Conservation (phyloP, 2,113 vertebrate species). For the Calcarius ornatus region DNA sequence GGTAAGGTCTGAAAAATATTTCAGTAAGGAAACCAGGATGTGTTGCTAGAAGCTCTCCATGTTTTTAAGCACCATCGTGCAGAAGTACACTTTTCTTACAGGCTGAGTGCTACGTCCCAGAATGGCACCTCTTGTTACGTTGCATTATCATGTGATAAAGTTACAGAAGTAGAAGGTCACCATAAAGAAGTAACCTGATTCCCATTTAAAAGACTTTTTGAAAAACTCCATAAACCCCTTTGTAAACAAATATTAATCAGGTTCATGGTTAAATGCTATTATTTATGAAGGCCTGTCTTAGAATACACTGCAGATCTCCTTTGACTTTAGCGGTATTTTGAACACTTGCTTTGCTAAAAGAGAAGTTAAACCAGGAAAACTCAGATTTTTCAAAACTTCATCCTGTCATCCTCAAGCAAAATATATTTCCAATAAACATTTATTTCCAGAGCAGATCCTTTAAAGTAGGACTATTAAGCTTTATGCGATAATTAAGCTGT, state of each 20-base stretch:
- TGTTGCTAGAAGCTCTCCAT: background rate
- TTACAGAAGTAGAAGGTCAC: background rate
- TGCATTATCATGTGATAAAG: background rate
- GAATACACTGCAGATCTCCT: background rate
- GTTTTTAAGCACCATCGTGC: background rate
- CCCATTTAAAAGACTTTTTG: background rate
- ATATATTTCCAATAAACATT: background rate
- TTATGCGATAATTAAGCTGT: conserved; percentile 14
- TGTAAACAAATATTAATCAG: conserved; percentile 24
- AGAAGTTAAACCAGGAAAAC: background rate
- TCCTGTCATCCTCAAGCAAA: background rate
- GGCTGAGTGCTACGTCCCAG: accelerated
- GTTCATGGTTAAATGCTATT: background rate
- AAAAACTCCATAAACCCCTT: background rate
- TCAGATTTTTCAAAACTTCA: conserved; percentile 24
- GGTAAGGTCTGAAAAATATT: background rate
- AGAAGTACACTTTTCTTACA: background rate
- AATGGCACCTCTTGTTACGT: background rate
- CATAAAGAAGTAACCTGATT: background rate
- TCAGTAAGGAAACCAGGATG: background rate
- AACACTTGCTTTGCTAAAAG: background rate
- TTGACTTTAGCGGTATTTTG: background rate
- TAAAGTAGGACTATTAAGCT: background rate
- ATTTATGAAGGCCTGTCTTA: background rate
- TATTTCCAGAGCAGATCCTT: background rate